Conservation (phyloP, 2,113 vertebrate species). For the Limnothrissa miodon region DNA sequence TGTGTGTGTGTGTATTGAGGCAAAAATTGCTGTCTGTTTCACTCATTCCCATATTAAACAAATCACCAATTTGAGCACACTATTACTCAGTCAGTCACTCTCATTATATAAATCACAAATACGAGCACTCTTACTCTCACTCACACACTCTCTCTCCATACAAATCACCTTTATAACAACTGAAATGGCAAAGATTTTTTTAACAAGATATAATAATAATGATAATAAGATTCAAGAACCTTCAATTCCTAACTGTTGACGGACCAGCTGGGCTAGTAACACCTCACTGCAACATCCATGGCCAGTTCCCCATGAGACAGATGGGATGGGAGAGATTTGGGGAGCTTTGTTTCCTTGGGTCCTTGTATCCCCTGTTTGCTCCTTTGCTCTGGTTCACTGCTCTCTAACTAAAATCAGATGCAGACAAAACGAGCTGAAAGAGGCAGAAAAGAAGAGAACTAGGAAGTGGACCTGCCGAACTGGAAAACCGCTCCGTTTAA, state of each 20-base stretch:
- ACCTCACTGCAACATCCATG: background rate
- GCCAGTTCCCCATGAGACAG: background rate
- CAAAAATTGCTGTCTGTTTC: conserved; percentile 40
- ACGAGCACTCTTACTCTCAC: no score
- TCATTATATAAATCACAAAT: no score
- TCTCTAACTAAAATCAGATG: background rate
- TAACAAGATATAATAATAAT: no score
- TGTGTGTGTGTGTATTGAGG: conserved; percentile 1
- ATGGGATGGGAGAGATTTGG: background rate
- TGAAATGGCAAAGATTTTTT: no score
- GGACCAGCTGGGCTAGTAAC: background rate
- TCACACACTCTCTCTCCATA: no score
- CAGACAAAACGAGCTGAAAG: conserved; percentile 29
- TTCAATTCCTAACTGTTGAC: background rate
- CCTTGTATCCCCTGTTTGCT: background rate
- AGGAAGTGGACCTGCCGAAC: conserved; percentile 41
- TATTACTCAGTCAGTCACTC: no score
- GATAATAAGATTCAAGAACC: no score
- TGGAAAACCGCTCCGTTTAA: conserved; percentile 36
- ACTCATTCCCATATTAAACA: no score
- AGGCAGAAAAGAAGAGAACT: conserved; percentile 23
- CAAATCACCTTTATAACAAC: no score
- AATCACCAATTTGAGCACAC: no score
- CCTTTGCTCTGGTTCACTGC: background rate
- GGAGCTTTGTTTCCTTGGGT: background rate